A percentile compares a stretch with the other conserved stretches of the same genome.
These are phyloP conservation scores for Catotricha subobsoleta DNA, from an alignment of 2,888 invertebrate species.

Conservation along the genomic window DNA sequence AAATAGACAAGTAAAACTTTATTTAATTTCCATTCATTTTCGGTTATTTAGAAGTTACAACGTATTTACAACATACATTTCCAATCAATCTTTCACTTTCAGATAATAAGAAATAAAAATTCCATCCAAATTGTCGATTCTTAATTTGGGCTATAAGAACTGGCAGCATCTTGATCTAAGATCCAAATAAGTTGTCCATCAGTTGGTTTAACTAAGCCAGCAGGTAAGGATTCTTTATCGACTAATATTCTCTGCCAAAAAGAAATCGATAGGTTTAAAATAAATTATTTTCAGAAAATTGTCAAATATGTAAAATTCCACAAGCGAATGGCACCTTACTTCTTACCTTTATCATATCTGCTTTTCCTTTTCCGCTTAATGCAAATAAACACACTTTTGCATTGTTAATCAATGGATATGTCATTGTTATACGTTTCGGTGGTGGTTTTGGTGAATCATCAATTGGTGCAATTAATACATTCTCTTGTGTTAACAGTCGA, in stretches of 20 bases:
- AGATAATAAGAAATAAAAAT: no score
- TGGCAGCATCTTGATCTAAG: conserved; percentile 36
- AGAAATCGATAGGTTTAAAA: conserved; percentile 15
- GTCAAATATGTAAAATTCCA: not conserved
- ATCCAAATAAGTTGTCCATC: conserved; percentile 50
- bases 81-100: no score
- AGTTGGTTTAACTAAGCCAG: conserved; percentile 50
- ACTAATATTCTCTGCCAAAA: conserved; percentile 51
- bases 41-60: no score
- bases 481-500: conserved; percentile 40
- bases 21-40: no score
- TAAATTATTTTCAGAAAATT: not conserved
- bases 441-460: conserved; percentile 95
- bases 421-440: conserved; percentile 73
- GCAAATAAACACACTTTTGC: conserved; percentile 71
- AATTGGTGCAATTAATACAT: conserved; percentile 60
- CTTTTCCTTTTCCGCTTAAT: conserved; percentile 68
- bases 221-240: conserved; percentile 59
- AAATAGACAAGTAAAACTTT: no score
- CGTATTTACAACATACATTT: no score
- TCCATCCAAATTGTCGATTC: no score
- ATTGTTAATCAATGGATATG: conserved; percentile 76
- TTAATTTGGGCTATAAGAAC: not conserved
- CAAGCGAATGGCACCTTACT: not conserved
- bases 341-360: conserved; percentile 70